Conservation (phyloP, 1,140 invertebrate genomes). For the Polypedilum pembai region DNA sequence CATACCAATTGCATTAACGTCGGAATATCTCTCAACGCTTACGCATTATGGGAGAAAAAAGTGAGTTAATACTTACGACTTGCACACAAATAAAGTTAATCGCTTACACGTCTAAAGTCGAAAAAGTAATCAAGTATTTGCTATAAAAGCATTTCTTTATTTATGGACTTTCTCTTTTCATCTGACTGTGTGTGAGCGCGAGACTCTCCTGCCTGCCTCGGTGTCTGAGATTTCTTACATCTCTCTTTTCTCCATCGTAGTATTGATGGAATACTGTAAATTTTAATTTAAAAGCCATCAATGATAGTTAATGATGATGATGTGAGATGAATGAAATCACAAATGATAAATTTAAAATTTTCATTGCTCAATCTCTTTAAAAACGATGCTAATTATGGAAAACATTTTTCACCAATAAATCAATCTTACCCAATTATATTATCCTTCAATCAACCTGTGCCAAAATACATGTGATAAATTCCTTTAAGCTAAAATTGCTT, state of each 20-base stretch:
- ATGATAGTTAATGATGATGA: too few relatives aligned
- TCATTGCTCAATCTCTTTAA: too few relatives aligned
- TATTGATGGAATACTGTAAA: not conserved
- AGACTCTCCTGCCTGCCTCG: not conserved
- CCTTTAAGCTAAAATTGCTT: too few relatives aligned
- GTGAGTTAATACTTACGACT: too few relatives aligned
- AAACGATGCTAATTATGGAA: too few relatives aligned
- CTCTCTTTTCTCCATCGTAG: not conserved
- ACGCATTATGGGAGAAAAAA: not conserved
- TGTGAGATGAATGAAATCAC: too few relatives aligned
- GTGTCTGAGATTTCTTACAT: not conserved
- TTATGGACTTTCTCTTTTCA: conserved; percentile 18
- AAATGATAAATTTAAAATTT: too few relatives aligned
- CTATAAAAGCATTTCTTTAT: not conserved
- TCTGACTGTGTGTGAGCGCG: not conserved
- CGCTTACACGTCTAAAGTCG: not conserved
- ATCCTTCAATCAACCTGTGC: too few relatives aligned
- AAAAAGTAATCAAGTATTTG: conserved; percentile 3
- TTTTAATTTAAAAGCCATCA: too few relatives aligned
- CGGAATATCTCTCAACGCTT: not conserved
- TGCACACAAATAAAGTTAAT: not conserved
- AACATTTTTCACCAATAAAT: too few relatives aligned
- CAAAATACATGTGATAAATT: too few relatives aligned
- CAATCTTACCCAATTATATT: too few relatives aligned
- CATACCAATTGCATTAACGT: conserved; percentile 12